Conservation (phyloP, 23 tunicate genomes). For the Trididemnum clinides region DNA sequence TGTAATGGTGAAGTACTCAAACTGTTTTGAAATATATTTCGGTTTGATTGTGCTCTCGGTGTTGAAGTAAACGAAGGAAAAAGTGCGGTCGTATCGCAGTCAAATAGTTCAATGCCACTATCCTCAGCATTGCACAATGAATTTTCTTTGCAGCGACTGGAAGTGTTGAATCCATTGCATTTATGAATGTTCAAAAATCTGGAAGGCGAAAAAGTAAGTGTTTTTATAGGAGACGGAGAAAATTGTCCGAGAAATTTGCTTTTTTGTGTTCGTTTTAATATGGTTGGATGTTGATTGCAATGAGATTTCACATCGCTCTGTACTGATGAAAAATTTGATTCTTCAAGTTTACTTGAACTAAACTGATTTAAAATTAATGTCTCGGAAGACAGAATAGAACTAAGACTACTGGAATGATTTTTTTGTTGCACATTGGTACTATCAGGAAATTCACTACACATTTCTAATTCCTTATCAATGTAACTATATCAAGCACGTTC, state of each 20-base stretch:
- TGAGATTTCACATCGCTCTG: no score
- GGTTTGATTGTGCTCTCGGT: slow-evolving; percentile 32
- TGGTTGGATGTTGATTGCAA: no score
- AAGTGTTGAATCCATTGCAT: background rate
- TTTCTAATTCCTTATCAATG: no score
- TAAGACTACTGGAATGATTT: no score
- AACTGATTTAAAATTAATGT: no score
- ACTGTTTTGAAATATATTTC: background rate
- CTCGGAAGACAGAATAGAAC: no score
- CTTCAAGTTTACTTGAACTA: no score
- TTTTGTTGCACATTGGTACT: no score
- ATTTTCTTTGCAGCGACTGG: slow-evolving; percentile 8
- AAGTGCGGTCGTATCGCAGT: background rate
- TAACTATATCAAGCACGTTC: no score
- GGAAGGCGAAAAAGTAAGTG: slow-evolving; percentile 77
- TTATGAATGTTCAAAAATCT: slow-evolving; percentile 56
- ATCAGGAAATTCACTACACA: no score
- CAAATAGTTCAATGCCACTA: slow-evolving; percentile 65
- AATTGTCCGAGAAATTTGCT: slow-evolving; percentile 4
- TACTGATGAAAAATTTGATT: no score
- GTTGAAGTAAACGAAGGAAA: slow-evolving; percentile 78
- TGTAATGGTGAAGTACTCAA: slow-evolving; percentile 3
- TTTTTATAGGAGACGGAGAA: slow-evolving; percentile 53
- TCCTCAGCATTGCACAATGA: slow-evolving; percentile 66
- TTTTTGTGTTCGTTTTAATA: slow-evolving; percentile 24